Evolutionary conservation across 1,140 invertebrate genomes (phyloP), one percentile per base, ranked within the genome.

Genomic region (Polypedilum vanderplanki): DNA sequence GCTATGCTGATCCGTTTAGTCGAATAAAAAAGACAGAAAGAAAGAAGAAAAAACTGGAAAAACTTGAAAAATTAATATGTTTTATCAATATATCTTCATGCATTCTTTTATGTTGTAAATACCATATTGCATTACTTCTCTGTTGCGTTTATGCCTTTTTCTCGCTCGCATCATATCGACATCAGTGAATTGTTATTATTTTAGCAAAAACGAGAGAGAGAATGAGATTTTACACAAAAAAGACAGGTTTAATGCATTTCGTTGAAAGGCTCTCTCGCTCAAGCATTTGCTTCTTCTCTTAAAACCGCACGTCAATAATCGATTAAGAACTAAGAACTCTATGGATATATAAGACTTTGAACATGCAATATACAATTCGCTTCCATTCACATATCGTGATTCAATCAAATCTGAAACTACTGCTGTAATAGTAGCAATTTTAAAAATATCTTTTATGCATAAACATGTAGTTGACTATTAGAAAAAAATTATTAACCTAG

Each of bases 71-170:
- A 70, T 70, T 70, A 70, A 70, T 57, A 57, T 70, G 65, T 70
- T 70, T 70, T 70, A 70, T 70, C 65, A 70, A 70, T 70, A 70
- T 70, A n/a, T 70, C 65, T 70, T n/a, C 65, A 70, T 70, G 65
- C 65, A 70, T 70, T 70, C 65, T 70, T 70, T 70, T 70, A 70
- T 70, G 18, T 70, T 70, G 65, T 70, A 70, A 70, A 70, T 70
- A 70, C 65, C 65, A 70, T 70, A 70, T 70, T 20, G 65, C 65
- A 70, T 70, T 70, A 20, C 20, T 70, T 70, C 7, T 70, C n/a
- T n/a, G 46, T 3, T 57, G 12, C 46, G 46, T 57, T 57, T 57
- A 57, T 57, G 10, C 46, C 46, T 57, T 12, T n/a, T 12, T 57
- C 46, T 57, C 46, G 4, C 46, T 57, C 46, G 46, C 46, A 57